These are phyloP conservation scores for Andrena trimmerana DNA, from an alignment of 2,888 invertebrate species.

Conservation along the genomic window DNA sequence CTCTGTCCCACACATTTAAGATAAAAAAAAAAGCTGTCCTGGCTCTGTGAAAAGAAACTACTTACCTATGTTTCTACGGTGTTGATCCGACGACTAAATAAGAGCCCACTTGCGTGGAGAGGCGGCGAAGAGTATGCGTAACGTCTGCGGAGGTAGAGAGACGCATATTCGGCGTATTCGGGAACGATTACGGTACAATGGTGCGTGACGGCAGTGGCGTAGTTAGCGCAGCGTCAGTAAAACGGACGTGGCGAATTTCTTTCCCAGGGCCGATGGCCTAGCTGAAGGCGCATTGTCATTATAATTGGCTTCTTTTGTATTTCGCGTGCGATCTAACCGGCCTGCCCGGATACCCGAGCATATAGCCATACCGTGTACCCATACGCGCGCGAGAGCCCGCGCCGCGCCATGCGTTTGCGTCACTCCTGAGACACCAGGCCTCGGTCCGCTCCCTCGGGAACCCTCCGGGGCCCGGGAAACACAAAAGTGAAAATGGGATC, in stretches of 20 bases:
- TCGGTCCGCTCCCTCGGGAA: constrained; percentile 80
- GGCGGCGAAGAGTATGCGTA: not conserved
- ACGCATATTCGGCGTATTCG: constrained; percentile 49
- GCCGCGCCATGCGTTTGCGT: not conserved
- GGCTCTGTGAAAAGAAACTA: constrained; percentile 14
- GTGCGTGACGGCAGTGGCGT: constrained; percentile 76
- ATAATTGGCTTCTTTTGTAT: constrained; percentile 84
- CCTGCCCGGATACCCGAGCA: constrained; percentile 69
- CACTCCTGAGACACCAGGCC: constrained; percentile 77
- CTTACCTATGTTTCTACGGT: not conserved
- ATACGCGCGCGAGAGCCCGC: constrained; percentile 3
- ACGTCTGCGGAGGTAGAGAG: constrained; percentile 8
- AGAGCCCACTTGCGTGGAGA: not conserved
- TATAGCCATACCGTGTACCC: not conserved
- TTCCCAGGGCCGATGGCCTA: constrained; percentile 79
- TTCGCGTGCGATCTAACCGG: constrained; percentile 82
- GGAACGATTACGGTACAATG: constrained; percentile 74
- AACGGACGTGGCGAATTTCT: constrained; percentile 82
- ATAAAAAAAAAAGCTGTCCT: not conserved
- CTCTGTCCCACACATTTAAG: not conserved
- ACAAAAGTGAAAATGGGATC: constrained; percentile 79
- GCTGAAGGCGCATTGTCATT: constrained; percentile 83
- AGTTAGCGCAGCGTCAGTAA: constrained; percentile 68
- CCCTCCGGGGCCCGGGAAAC: constrained; percentile 73
- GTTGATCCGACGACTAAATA: constrained; percentile 17